These are phyloP conservation scores for Meles meles DNA, from an alignment of 2,113 vertebrate genomes.

Conservation along the genomic window DNA sequence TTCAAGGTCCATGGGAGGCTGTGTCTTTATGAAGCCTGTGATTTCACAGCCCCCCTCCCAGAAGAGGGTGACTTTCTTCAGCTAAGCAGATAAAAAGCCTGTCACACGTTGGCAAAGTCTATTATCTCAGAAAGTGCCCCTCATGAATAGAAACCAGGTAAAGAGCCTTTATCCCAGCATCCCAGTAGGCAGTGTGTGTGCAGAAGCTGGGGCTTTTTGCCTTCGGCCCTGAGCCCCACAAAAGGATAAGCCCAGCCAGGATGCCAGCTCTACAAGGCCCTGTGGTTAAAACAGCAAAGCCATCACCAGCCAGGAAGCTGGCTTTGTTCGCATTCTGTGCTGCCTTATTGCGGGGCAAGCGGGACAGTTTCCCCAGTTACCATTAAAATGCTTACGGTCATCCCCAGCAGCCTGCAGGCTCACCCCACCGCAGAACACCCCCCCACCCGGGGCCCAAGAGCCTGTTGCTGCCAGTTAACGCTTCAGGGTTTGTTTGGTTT, in stretches of 20 bases:
- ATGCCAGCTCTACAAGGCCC: neutral
- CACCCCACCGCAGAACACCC: too few relatives aligned
- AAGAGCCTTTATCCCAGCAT: too few relatives aligned
- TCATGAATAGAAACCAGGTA: neutral
- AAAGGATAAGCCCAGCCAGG: neutral
- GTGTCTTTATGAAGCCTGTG: neutral
- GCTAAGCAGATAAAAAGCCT: neutral
- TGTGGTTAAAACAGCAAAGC: neutral
- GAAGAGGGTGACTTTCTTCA: too few relatives aligned
- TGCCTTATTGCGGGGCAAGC: neutral
- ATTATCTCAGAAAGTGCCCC: neutral
- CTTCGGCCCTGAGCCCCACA: too few relatives aligned
- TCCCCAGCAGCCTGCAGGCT: neutral
- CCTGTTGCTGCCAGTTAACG: neutral
- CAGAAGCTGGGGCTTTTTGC: neutral
- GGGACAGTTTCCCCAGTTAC: neutral
- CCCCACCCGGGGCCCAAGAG: too few relatives aligned
- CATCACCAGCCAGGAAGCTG: neutral
- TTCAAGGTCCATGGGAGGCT: neutral
- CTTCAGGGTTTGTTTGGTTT: neutral
- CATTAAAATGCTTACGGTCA: neutral
- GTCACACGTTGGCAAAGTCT: rapidly evolving
- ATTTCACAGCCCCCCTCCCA: neutral
- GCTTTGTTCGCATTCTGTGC: neutral
- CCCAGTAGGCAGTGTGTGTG: rapidly evolving